Evolutionary conservation across 2,797 vertebrate species (phyloP).

Genomic region (Bothrops alternatus): DNA sequence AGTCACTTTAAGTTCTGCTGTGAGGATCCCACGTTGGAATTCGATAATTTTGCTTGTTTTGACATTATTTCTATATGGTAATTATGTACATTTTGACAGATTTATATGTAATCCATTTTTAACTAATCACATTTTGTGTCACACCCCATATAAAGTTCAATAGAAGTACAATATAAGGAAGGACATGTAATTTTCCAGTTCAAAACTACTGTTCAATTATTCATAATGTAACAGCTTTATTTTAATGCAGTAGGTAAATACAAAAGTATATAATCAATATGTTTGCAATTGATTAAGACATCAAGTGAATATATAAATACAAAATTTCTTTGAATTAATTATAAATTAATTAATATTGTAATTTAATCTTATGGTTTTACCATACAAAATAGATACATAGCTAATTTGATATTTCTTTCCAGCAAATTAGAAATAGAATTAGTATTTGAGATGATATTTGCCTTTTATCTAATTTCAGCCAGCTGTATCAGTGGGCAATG

Average conservation of each 20-base stretch:
- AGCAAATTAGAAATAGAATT: neutral
- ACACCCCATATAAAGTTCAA: neutral
- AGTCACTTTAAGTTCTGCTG: neutral
- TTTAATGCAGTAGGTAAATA: neutral
- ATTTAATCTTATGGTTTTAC: neutral
- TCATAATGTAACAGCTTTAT: neutral
- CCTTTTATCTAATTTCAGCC: slow-evolving; percentile 74
- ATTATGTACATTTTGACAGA: neutral
- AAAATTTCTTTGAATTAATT: neutral
- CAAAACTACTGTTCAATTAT: neutral
- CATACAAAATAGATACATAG: neutral
- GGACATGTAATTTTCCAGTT: neutral
- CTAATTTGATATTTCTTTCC: neutral
- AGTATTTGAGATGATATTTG: neutral
- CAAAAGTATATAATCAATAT: neutral
- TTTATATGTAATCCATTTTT: neutral
- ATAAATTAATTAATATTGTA: too few relatives aligned
- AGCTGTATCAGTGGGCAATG: slow-evolving; percentile 92
- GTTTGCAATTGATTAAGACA: neutral
- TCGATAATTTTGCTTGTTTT: neutral
- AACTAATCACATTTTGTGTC: neutral
- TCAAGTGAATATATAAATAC: neutral
- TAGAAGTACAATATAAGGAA: neutral
- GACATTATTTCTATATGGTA: neutral
- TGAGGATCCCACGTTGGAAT: neutral